Evolutionary conservation across 2,113 vertebrate species (phyloP).

Genomic region (Bothrops jararaca): DNA sequence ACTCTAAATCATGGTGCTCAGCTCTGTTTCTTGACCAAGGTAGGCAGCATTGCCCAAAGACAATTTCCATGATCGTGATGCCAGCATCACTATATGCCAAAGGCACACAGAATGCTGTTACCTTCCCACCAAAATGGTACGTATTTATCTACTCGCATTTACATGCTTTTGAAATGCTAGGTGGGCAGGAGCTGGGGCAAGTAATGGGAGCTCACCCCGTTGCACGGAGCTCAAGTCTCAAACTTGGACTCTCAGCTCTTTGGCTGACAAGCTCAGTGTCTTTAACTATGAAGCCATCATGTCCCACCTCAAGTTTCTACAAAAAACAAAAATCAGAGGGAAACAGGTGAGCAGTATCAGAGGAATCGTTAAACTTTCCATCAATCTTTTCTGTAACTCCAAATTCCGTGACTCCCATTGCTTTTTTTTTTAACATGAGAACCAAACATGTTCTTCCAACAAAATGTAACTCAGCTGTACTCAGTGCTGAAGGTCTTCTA

Average conservation of each 20-base stretch:
- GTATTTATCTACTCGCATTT: not conserved
- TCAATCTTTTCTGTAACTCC: not conserved
- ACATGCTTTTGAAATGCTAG: not conserved
- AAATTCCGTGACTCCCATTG: not conserved
- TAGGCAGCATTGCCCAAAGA: not conserved
- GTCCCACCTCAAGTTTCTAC: not conserved
- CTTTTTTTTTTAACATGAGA: not conserved
- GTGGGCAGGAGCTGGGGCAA: not conserved
- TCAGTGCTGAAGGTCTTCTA: not conserved
- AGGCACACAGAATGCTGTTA: not conserved
- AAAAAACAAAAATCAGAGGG: not conserved
- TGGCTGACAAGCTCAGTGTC: not conserved
- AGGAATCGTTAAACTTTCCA: not conserved
- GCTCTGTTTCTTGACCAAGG: not conserved
- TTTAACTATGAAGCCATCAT: not conserved
- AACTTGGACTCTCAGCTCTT: not conserved
- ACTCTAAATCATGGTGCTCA: not conserved
- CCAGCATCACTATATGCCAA: not conserved
- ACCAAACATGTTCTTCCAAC: not conserved
- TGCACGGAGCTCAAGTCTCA: not conserved
- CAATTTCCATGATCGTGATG: not conserved
- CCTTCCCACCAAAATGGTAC: not conserved
- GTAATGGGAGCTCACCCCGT: not conserved
- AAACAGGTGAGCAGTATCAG: not conserved
- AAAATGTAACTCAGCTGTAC: not conserved